Base-by-base conservation (phyloP, 2,797 vertebrate species). In the Lagodon rhomboides region DNA sequence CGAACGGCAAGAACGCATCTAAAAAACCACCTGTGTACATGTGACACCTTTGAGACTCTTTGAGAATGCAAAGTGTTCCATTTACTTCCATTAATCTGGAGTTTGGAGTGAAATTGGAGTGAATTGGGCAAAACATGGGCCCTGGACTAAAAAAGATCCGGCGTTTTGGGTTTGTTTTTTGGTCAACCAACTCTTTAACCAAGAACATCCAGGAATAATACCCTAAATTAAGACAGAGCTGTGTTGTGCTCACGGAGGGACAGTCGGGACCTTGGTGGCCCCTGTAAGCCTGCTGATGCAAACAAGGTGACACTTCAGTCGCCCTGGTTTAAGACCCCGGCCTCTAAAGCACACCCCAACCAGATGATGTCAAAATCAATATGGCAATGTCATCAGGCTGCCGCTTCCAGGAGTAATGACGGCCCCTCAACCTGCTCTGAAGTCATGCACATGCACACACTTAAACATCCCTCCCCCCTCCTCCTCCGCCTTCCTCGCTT, bases 311-410 rank as follows among this genome's bases (percentile, higher is more conserved):
- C 89, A 89, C 87, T 85, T 54, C 59, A 73, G 86, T 82, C 59
- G 30, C 61, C 68, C 77, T 71, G 55, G 83, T 92, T 92, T 90
- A 91, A 89, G 83, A 85, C 79, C 60, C 60, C 30, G 12, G 53
- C 55, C 62, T 71, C 82, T 61, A 73, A 83, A 80, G 82, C 88
- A 72, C 91, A 88, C 53, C 85, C 85, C 79, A 67, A 87, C 69
- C 81, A 90, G 90, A 92, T 93, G 90, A 94, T 94, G 88, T 92
- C 89, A 87, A 90, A 91, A 95, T 95, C 95, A 94, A 94, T 95
- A 93, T 12, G 74, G 68, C 87, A 89, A 89, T 94, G 92, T 92
- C 92, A 91, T 84, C 89, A 53, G 83, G 73, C 73, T n/a, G n/a
- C 61, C 20, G 73, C 77, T 83, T 34, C 59, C 75, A 59, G 82